A percentile compares a stretch with the other conserved stretches of the same genome.
Conservation (phyloP, 1,140 invertebrate species). For the Orussus abietinus region DNA sequence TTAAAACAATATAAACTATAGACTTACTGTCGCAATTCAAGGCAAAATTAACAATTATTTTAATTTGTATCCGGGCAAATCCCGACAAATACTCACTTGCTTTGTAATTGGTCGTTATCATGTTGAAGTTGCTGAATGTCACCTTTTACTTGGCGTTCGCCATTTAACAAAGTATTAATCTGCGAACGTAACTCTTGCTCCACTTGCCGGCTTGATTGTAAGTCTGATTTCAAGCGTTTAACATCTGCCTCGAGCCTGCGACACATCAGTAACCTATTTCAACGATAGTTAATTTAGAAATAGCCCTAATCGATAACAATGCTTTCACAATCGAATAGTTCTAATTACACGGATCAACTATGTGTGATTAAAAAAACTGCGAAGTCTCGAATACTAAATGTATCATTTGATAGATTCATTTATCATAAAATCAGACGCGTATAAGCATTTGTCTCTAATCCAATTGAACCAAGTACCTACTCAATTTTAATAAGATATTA, state of each 20-base stretch:
- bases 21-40: slow-evolving; percentile 27
- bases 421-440: too few relatives aligned
- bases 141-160: slow-evolving; percentile 69
- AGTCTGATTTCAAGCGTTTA: slow-evolving; percentile 76
- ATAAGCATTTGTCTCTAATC: too few relatives aligned
- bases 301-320: too few relatives aligned
- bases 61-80: too few relatives aligned
- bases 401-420: too few relatives aligned
- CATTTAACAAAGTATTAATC: slow-evolving; percentile 59
- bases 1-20: too few relatives aligned
- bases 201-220: slow-evolving; percentile 70
- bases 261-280: slow-evolving; percentile 48
- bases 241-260: slow-evolving; percentile 67
- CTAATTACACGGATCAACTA: too few relatives aligned
- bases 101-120: slow-evolving; percentile 78
- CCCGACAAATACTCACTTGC: slow-evolving; percentile 62
- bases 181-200: slow-evolving; percentile 83
- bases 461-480: too few relatives aligned
- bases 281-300: slow-evolving; percentile 21
- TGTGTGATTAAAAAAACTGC: too few relatives aligned
- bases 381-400: too few relatives aligned
- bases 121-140: slow-evolving; percentile 75
- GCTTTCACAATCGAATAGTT: too few relatives aligned
- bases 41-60: slow-evolving; percentile 24
- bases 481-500: too few relatives aligned